Conservation (phyloP, 2,888 invertebrate species). For the Cataglyphis cursor region DNA sequence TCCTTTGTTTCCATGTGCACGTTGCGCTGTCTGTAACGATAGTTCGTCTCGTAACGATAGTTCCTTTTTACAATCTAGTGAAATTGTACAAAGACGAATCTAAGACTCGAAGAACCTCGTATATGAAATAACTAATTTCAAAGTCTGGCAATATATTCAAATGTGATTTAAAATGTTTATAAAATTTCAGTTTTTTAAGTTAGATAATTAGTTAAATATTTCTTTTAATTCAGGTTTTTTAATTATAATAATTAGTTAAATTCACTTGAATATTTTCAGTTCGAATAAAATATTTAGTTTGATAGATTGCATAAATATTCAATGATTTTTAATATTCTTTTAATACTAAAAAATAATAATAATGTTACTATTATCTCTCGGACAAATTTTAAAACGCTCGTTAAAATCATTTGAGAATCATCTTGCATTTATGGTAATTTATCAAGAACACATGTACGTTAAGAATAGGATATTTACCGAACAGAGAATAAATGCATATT, state of each 20-base stretch:
- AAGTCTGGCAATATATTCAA: not conserved
- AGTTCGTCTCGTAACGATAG: constrained; percentile 12
- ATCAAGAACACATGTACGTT: not conserved
- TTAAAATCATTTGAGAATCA: not conserved
- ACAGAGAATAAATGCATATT: not conserved
- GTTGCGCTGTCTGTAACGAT: constrained; percentile 9
- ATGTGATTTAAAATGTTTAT: constrained; percentile 4
- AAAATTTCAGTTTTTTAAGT: not conserved
- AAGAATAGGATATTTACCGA: not conserved
- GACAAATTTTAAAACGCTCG: not conserved
- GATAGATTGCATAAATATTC: not conserved
- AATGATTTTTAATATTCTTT: not conserved
- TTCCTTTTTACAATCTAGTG: constrained; percentile 35
- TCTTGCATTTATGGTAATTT: not conserved
- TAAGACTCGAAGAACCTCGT: constrained; percentile 13
- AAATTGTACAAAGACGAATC: constrained; percentile 17
- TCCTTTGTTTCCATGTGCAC: constrained; percentile 33
- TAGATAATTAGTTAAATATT: not conserved
- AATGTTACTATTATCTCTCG: not conserved
- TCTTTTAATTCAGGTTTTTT: not conserved
- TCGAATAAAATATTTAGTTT: not conserved
- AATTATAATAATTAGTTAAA: not conserved
- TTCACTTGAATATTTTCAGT: not conserved
- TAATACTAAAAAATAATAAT: not conserved
- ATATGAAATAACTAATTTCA: constrained; percentile 22